phyloP scores from a whole-genome alignment of 2,797 vertebrate genomes.

The Anas bernieri region DNA sequence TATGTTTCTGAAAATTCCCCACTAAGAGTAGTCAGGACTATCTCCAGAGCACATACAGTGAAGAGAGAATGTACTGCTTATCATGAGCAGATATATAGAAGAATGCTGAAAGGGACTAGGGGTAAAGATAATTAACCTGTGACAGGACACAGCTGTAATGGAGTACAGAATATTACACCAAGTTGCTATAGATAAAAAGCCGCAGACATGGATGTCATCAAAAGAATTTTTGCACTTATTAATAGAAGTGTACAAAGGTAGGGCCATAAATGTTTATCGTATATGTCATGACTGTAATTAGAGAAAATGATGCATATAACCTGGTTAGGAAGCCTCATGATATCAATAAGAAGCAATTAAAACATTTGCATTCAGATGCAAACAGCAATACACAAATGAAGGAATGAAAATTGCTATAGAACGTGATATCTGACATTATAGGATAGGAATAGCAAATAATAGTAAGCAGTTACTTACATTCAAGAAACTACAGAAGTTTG shows the following conservation, averaged over 20 bases:
- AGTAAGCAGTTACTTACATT: background rate
- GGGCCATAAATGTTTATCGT: background rate
- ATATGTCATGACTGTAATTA: background rate
- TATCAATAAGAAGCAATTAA: background rate
- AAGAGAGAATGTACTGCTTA: background rate
- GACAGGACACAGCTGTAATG: slow-evolving; percentile 27
- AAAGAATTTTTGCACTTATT: background rate
- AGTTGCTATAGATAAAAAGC: background rate
- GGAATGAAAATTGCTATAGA: background rate
- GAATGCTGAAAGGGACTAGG: background rate
- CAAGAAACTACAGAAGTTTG: background rate
- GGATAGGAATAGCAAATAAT: background rate
- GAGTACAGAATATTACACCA: background rate
- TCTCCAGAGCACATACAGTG: slow-evolving; percentile 9
- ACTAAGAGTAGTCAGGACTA: background rate
- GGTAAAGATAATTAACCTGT: slow-evolving; percentile 31
- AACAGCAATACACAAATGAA: background rate
- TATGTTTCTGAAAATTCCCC: background rate
- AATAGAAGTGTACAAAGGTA: background rate
- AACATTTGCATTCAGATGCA: background rate
- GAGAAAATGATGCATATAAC: background rate
- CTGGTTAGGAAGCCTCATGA: background rate
- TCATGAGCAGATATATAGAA: background rate
- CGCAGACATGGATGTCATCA: background rate
- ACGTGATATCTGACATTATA: background rate